Base-by-base conservation (phyloP, 37 sponge, comb jelly and placozoan species). In the Chondrosia reniformis region DNA sequence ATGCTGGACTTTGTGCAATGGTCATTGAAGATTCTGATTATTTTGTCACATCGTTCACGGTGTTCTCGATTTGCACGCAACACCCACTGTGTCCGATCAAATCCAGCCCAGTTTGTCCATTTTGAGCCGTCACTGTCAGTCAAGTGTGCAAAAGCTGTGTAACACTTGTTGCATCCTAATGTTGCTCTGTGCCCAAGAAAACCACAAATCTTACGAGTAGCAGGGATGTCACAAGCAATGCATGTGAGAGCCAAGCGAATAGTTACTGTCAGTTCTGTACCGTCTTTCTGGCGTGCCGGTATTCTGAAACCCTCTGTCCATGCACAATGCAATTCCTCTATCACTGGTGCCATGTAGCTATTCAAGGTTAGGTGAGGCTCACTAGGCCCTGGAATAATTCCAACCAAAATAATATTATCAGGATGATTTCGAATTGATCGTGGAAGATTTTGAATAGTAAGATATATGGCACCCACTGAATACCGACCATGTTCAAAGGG, bases 141-240 rank as follows among this genome's bases (percentile, higher is more conserved):
- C 9, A 15, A 3, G 31, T 1, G 28, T 55, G 36, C 1, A 74
- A 84, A 84, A 30, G 55, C 57, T 28, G 74, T 84, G 12, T 30
- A 76, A 39, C 84, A 77, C 34, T 85, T 85, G 67, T 80, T 85
- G 59, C 86, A 85, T 1, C 72, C 86, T 24, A 80, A 64, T 2
- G 33, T 13, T 42, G 86, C 86, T n/a, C 45, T 6, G 65, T 85
- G 86, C 3, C 81, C 80, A 58, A 85, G 33, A 65, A 88, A 83
- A 34, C 88, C 88, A 83, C 79, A 74, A 33, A 88, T 58, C 46
- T 88, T 88, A 30, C 88, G 71, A 27, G 78, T 63, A 25, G 88
- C 88, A 43, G 88, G 84, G 21, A 88, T 83, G 36, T 88, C 88
- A 80, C 83, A 83, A 56, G 65, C 62, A 49, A 83, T 46, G 38